Percentiles rank a stretch among this genome's conserved stretches.
Evolutionary conservation across 2,888 invertebrate species (phyloP).

Genomic region (Drosophila melanosoma): DNA sequence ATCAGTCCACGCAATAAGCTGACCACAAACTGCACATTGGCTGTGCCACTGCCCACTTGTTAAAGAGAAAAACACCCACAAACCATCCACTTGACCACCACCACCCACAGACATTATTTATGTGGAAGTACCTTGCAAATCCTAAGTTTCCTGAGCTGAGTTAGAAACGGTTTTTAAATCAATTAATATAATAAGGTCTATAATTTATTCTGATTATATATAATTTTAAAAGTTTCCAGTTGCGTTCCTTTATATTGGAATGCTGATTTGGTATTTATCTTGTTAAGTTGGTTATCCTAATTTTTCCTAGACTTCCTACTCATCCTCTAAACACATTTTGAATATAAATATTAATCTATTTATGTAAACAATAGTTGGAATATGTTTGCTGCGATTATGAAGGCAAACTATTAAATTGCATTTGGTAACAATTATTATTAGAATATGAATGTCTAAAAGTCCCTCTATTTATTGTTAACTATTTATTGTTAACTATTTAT

Average conservation of each 20-base stretch:
- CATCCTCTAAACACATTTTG: not conserved
- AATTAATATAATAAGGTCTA: not conserved
- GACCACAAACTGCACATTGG: constrained; percentile 38
- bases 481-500: constrained; percentile 11
- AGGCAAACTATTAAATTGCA: not conserved
- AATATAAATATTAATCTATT: not conserved
- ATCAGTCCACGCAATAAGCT: constrained; percentile 65
- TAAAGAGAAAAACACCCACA: constrained; percentile 16
- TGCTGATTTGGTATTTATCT: not conserved
- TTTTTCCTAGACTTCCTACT: not conserved
- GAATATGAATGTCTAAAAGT: constrained; percentile 2
- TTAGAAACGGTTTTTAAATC: not conserved
- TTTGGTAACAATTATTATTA: not conserved
- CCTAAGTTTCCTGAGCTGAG: not conserved
- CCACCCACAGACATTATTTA: constrained; percentile 1
- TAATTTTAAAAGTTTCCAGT: not conserved
- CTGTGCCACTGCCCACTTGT: constrained; percentile 59
- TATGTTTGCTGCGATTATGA: not conserved
- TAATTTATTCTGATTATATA: not conserved
- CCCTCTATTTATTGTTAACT: not conserved
- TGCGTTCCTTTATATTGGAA: not conserved
- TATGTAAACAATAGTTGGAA: not conserved
- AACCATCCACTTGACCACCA: constrained; percentile 12
- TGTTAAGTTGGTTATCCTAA: not conserved
- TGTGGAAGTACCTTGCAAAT: not conserved